phyloP scores from a whole-genome alignment of 2,113 vertebrate species.

The Sakesphorus luctuosus region DNA sequence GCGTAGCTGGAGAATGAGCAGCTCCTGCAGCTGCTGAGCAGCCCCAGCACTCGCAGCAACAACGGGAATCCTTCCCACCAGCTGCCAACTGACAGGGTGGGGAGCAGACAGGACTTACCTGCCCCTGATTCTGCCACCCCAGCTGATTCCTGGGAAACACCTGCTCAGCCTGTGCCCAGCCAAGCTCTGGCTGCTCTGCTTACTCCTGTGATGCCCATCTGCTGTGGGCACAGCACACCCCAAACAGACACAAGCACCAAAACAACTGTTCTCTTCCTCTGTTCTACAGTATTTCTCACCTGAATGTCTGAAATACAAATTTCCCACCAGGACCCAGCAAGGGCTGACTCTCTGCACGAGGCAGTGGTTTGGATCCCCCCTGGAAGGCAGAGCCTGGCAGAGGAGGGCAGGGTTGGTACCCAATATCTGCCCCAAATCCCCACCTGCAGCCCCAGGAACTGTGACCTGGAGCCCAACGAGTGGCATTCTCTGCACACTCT shows the following conservation, averaged over 20 bases:
- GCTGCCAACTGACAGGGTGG: fast-evolving
- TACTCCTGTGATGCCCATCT: not conserved
- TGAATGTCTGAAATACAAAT: fast-evolving
- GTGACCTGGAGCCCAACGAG: fast-evolving
- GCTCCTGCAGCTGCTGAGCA: not conserved
- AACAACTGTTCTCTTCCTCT: not conserved
- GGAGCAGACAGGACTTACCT: not conserved
- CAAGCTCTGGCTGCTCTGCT: not conserved
- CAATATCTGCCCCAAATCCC: not conserved
- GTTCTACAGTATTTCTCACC: not conserved
- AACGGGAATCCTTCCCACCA: not conserved
- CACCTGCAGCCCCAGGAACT: not conserved
- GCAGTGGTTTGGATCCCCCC: not conserved
- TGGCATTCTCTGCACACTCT: not conserved
- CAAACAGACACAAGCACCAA: not conserved
- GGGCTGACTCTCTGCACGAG: not conserved
- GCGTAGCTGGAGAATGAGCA: not conserved
- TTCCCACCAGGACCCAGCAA: not conserved
- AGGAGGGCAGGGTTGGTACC: not conserved
- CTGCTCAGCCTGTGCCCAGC: not conserved
- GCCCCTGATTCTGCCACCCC: fast-evolving
- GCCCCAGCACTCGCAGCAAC: not conserved
- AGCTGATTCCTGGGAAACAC: not conserved
- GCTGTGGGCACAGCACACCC: not conserved
- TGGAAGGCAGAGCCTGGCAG: not conserved